These are phyloP conservation scores for Drosophila rellima DNA, from an alignment of 2,888 invertebrate genomes.

Conservation along the genomic window DNA sequence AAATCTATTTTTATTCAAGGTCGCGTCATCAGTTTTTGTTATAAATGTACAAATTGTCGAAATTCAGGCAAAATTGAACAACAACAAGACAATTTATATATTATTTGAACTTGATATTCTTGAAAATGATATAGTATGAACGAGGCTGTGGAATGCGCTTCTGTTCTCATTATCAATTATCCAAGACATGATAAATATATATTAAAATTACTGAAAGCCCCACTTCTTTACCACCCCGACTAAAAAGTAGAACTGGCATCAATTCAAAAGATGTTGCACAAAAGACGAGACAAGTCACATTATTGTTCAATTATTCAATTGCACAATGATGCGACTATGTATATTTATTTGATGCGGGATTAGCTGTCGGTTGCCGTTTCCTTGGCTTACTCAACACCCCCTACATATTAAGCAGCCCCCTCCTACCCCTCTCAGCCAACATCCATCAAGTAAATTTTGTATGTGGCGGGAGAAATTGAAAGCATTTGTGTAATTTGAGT, in stretches of 20 bases:
- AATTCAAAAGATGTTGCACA: conserved; percentile 33
- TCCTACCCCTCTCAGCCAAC: not conserved
- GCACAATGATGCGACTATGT: conserved; percentile 49
- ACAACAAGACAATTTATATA: conserved; percentile 7
- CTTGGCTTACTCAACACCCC: conserved; percentile 34
- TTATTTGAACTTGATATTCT: conserved; percentile 27
- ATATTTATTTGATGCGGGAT: conserved; percentile 66
- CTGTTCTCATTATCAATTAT: conserved; percentile 23
- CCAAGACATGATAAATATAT: conserved; percentile 15
- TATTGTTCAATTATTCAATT: conserved; percentile 80
- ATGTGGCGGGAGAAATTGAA: conserved; percentile 54
- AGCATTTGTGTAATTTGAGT: conserved; percentile 60
- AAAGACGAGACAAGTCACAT: conserved; percentile 37
- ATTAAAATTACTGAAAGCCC: conserved; percentile 1
- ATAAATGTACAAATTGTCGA: conserved; percentile 37
- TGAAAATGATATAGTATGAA: not conserved
- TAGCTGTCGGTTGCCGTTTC: conserved; percentile 45
- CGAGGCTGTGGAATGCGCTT: not conserved
- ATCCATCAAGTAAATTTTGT: conserved; percentile 19
- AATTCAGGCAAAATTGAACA: conserved; percentile 22
- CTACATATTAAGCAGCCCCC: not conserved
- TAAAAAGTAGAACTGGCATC: conserved; percentile 4
- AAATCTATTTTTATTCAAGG: conserved; percentile 78
- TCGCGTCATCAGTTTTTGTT: conserved; percentile 70
- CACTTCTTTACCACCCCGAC: not conserved